Percentiles rank a stretch among this genome's conserved stretches.
These are phyloP conservation scores for Rhaphigaster nebulosa DNA, from an alignment of 2,888 invertebrate genomes.

Conservation along the genomic window DNA sequence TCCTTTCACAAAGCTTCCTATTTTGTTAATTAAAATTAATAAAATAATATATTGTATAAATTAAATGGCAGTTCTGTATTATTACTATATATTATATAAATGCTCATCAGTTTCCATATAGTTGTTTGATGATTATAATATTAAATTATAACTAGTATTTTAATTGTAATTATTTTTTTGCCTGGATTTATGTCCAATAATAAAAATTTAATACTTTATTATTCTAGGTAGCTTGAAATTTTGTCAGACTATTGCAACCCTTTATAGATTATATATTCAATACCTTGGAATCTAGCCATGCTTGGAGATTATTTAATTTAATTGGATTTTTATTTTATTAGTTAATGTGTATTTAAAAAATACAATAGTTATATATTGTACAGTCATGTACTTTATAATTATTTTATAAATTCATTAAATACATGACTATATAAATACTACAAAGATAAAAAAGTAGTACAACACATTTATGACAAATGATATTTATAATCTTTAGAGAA, in stretches of 20 bases:
- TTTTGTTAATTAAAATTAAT: background rate
- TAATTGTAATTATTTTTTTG: background rate
- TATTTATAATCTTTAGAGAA: no score
- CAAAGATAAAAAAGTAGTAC: background rate
- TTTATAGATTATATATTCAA: background rate
- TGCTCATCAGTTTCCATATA: slow-evolving; percentile 24
- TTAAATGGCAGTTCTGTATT: slow-evolving; percentile 20
- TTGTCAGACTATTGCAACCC: background rate
- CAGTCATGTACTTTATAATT: background rate
- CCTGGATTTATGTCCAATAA: background rate
- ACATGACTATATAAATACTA: background rate
- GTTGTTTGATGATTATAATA: slow-evolving; percentile 14
- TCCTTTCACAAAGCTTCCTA: slow-evolving; percentile 41
- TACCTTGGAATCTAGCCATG: background rate
- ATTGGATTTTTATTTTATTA: no score
- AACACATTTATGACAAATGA: background rate
- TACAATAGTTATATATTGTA: no score
- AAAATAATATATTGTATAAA: slow-evolving; percentile 4
- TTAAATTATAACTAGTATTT: slow-evolving; percentile 3
- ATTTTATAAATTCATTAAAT: background rate
- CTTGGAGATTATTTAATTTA: background rate
- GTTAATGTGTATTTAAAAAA: no score
- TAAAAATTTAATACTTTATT: background rate
- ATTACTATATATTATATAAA: slow-evolving; percentile 48
- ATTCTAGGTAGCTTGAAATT: background rate